Percentiles rank a stretch among this genome's conserved stretches.
phyloP scores from a whole-genome alignment of 2,113 vertebrate genomes.

The Alethe castanea region DNA sequence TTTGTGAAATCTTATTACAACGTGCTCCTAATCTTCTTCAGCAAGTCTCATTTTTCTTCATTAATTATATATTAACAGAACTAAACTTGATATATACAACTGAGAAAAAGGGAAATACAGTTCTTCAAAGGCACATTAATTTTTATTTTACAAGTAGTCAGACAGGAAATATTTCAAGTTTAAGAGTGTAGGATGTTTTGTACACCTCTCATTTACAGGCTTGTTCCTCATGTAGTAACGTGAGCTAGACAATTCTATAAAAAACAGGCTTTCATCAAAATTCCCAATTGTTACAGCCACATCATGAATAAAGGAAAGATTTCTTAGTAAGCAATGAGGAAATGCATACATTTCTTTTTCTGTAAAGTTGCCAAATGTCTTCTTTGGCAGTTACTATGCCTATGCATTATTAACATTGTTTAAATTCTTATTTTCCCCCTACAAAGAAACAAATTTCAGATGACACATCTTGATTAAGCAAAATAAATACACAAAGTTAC shows the following conservation, averaged over 20 bases:
- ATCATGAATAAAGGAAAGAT: neutral
- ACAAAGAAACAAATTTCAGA: neutral
- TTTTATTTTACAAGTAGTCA: neutral
- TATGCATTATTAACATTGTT: constrained; percentile 19
- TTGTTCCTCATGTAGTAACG: neutral
- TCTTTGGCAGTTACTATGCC: neutral
- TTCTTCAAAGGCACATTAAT: neutral
- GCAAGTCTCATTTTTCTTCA: neutral
- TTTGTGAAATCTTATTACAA: neutral
- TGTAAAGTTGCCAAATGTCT: neutral
- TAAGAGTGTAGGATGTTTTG: neutral
- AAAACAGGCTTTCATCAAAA: constrained; percentile 3
- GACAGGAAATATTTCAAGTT: neutral
- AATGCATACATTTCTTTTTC: neutral
- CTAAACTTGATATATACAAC: neutral
- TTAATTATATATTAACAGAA: neutral
- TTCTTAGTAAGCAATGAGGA: neutral
- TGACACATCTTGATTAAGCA: neutral
- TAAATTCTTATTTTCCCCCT: neutral
- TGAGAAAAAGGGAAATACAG: neutral
- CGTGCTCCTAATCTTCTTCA: neutral
- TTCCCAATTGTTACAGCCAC: neutral
- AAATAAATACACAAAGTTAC: neutral
- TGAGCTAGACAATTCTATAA: neutral
- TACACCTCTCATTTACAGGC: neutral